Percentiles rank a stretch among this genome's conserved stretches.
These are phyloP conservation scores for Osmerus eperlanus DNA, from an alignment of 2,113 vertebrate species.

Conservation along the genomic window DNA sequence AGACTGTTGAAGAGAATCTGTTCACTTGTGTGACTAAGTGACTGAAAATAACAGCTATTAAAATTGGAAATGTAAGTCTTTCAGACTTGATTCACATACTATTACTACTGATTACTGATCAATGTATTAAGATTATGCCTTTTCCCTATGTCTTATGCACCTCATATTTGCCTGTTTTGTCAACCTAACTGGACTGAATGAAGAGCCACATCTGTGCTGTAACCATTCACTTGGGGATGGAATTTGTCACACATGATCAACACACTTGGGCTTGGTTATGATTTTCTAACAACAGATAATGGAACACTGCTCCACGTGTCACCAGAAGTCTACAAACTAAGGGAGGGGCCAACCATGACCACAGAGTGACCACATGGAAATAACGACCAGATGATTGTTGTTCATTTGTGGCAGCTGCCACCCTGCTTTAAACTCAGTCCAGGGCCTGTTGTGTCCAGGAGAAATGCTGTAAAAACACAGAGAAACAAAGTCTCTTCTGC, in stretches of 20 bases:
- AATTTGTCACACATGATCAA: slow-evolving; percentile 45
- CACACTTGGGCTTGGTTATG: slow-evolving; percentile 12
- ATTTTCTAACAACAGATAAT: not conserved
- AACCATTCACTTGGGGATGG: slow-evolving; percentile 21
- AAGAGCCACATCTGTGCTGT: slow-evolving; percentile 30
- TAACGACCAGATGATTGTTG: slow-evolving; percentile 33
- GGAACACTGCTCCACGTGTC: slow-evolving; percentile 5
- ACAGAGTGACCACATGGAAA: slow-evolving; percentile 46
- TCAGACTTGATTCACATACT: too few relatives aligned
- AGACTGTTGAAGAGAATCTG: not conserved
- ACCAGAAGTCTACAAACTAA: slow-evolving; percentile 9
- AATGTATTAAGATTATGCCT: too few relatives aligned
- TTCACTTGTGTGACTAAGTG: not conserved
- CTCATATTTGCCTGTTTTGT: not conserved
- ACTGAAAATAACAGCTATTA: not conserved
- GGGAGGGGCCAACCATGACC: slow-evolving; percentile 8
- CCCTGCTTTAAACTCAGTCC: slow-evolving; percentile 23
- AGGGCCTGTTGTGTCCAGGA: slow-evolving; percentile 12
- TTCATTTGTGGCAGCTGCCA: slow-evolving; percentile 20
- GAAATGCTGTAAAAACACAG: not conserved
- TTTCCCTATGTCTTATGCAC: too few relatives aligned
- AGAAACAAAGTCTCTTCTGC: not conserved
- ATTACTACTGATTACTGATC: too few relatives aligned
- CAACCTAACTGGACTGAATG: not conserved
- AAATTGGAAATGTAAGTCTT: too few relatives aligned